phyloP scores from a whole-genome alignment of 2,113 vertebrate genomes.

The Lepisosteus oculatus region DNA sequence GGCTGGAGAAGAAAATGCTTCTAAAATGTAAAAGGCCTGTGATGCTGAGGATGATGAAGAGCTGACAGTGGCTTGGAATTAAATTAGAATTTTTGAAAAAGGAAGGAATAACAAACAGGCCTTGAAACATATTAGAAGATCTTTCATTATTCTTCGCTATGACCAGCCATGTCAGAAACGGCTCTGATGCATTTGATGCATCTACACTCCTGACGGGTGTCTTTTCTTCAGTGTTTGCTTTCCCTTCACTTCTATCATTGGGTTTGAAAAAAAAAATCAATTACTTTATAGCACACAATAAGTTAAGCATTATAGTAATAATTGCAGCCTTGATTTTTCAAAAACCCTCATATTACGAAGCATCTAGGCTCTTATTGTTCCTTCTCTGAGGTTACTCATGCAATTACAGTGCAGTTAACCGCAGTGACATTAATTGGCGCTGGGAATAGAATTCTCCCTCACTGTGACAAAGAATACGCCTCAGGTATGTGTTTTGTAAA shows the following conservation, averaged over 20 bases:
- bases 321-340: conserved; percentile 4
- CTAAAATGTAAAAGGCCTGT: no score
- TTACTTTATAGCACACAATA: conserved; percentile 12
- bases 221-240: not conserved
- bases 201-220: not conserved
- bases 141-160: no score
- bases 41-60: no score
- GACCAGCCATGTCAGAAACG: not conserved
- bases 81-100: no score
- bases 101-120: no score
- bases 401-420: conserved; percentile 19
- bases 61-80: no score
- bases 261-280: conserved; percentile 10
- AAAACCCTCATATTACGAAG: not conserved
- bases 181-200: not conserved
- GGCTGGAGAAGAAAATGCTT: no score
- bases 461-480: conserved; percentile 8
- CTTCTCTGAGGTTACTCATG: conserved; percentile 9
- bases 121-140: no score
- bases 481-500: conserved; percentile 5
- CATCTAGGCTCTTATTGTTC: not conserved
- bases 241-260: not conserved
- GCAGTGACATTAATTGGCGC: conserved; percentile 12
- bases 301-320: conserved; percentile 11
- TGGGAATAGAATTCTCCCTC: conserved; percentile 13